These are phyloP conservation scores for Lycodopsis pacificus DNA, from an alignment of 2,797 vertebrate species.

Conservation along the genomic window DNA sequence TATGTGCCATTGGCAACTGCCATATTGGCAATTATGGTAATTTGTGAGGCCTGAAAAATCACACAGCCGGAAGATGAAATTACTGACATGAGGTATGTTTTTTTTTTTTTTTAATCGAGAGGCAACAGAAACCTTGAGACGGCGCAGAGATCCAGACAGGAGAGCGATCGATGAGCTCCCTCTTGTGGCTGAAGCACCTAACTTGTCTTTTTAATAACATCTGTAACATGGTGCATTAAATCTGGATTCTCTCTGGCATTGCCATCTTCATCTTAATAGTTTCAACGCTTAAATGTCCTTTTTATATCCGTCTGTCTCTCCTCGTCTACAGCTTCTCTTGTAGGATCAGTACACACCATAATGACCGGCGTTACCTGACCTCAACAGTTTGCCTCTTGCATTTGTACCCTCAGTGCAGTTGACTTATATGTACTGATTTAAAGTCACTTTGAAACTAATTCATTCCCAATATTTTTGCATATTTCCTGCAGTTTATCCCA, in stretches of 20 bases:
- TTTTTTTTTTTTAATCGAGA: not conserved
- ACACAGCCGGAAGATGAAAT: slow-evolving; percentile 22
- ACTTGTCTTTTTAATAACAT: not conserved
- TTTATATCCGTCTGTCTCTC: not conserved
- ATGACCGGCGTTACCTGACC: not conserved
- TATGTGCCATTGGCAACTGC: not conserved
- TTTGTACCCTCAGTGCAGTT: not conserved
- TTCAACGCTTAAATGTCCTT: not conserved
- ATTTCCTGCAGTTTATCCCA: not conserved
- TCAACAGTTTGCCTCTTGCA: not conserved
- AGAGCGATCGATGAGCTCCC: slow-evolving; percentile 63
- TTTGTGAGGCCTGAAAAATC: slow-evolving; percentile 30
- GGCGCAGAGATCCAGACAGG: not conserved
- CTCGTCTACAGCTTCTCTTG: not conserved
- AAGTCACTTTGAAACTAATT: not conserved
- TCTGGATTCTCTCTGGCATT: not conserved
- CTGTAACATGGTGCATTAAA: not conserved
- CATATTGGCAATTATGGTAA: slow-evolving; percentile 20
- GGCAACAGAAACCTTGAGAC: not conserved
- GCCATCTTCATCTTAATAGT: not conserved
- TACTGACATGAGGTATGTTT: slow-evolving; percentile 29
- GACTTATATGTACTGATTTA: not conserved
- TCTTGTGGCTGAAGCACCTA: slow-evolving; percentile 65
- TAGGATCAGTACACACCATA: not conserved
- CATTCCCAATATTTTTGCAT: too few species aligned